Percentiles rank a stretch among this genome's conserved stretches.
Conservation (phyloP, 2,888 invertebrate genomes). For the Platypus cylindrus region DNA sequence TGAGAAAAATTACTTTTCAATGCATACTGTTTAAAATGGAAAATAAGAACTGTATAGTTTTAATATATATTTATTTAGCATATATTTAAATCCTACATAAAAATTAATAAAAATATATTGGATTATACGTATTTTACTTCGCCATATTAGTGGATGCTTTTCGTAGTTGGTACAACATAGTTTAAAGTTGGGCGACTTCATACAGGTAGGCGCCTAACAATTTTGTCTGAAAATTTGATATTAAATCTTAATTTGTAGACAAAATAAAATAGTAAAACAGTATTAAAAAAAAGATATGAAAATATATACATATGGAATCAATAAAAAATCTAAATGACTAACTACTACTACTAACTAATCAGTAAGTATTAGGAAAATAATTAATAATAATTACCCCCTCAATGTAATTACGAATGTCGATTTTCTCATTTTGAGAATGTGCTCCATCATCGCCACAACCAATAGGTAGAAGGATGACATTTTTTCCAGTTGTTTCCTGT, state of each 20-base stretch:
- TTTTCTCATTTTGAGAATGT: slow-evolving; percentile 97
- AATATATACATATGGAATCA: too few species aligned
- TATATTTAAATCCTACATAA: too few species aligned
- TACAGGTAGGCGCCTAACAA: slow-evolving; percentile 79
- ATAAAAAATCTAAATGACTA: too few species aligned
- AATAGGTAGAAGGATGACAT: slow-evolving; percentile 88
- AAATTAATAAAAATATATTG: too few species aligned
- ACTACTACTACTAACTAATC: background rate
- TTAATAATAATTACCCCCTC: slow-evolving; percentile 62
- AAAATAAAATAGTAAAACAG: slow-evolving; percentile 1
- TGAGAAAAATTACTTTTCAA: too few species aligned
- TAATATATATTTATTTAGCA: too few species aligned
- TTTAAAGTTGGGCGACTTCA: slow-evolving; percentile 44
- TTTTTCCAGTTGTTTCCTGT: slow-evolving; percentile 83
- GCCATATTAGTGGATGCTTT: too few species aligned
- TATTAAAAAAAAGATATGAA: slow-evolving; percentile 1
- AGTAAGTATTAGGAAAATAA: background rate
- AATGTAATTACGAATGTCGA: slow-evolving; percentile 84
- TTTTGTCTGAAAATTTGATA: slow-evolving; percentile 58
- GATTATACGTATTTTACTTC: too few species aligned
- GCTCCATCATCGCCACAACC: slow-evolving; percentile 96
- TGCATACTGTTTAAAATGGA: too few species aligned
- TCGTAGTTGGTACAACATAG: too few species aligned
- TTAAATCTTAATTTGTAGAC: slow-evolving; percentile 15
- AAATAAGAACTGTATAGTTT: too few species aligned